A percentile compares a stretch with the other conserved stretches of the same genome.
Evolutionary conservation across 1,140 invertebrate species (phyloP).

Genomic region (Drosophila prosaltans): DNA sequence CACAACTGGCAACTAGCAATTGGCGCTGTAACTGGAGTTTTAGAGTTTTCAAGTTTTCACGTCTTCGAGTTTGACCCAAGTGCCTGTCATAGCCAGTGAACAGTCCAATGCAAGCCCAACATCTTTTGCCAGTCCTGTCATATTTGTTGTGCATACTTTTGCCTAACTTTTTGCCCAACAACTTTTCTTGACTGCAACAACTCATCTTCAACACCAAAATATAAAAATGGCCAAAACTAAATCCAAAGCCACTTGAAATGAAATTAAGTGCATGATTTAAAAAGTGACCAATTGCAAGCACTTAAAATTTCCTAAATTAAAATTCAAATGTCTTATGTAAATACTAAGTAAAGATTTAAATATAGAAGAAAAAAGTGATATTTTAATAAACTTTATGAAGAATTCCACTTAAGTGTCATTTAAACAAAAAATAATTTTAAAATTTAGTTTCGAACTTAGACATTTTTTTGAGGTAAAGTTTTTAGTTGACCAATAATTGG

Average conservation of each 20-base stretch:
- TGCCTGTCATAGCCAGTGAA: slow-evolving; percentile 54
- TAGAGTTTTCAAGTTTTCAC: slow-evolving; percentile 34
- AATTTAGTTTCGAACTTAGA: too few species aligned
- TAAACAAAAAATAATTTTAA: too few species aligned
- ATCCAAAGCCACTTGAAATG: slow-evolving; percentile 29
- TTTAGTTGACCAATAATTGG: too few species aligned
- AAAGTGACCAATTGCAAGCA: slow-evolving; percentile 25
- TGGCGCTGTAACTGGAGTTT: slow-evolving; percentile 42
- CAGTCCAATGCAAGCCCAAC: slow-evolving; percentile 29
- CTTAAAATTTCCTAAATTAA: background rate
- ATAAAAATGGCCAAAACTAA: slow-evolving; percentile 15
- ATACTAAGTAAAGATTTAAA: background rate
- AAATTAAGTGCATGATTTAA: slow-evolving; percentile 42
- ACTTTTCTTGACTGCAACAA: slow-evolving; percentile 5
- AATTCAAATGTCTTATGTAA: background rate
- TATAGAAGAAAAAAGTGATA: too few species aligned
- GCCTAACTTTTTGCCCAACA: slow-evolving; percentile 35
- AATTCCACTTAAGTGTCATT: too few species aligned
- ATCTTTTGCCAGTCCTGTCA: slow-evolving; percentile 33
- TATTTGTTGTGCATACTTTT: slow-evolving; percentile 55
- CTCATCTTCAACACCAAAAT: slow-evolving; percentile 19
- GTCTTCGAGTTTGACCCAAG: slow-evolving; percentile 16
- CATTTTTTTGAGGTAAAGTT: too few species aligned
- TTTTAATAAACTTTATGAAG: too few species aligned
- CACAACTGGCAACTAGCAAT: slow-evolving; percentile 39